These are phyloP conservation scores for Carduelis carduelis DNA, from an alignment of 2,797 vertebrate genomes.

Conservation along the genomic window DNA sequence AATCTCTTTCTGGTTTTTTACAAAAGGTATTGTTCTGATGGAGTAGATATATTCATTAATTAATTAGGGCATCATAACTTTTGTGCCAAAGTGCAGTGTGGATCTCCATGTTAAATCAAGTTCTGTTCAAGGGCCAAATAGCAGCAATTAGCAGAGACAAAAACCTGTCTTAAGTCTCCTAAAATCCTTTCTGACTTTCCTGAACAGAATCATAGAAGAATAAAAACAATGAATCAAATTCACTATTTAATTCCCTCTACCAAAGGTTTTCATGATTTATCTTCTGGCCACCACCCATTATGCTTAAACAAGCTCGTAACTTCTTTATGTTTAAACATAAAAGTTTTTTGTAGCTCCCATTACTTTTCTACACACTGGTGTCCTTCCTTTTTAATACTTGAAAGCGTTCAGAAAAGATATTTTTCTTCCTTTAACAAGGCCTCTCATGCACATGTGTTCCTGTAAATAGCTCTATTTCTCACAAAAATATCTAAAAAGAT, in stretches of 20 bases:
- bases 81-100: neutral
- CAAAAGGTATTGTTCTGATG: neutral
- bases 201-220: neutral
- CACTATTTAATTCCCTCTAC: neutral
- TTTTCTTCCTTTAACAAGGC: neutral
- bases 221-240: neutral
- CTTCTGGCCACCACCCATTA: conserved; percentile 8
- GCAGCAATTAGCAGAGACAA: neutral
- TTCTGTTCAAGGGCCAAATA: neutral
- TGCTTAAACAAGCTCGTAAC: conserved; percentile 18
- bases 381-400: neutral
- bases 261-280: neutral
- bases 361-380: neutral
- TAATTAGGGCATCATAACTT: neutral
- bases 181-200: neutral
- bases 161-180: neutral
- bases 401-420: neutral
- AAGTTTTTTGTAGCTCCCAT: conserved; percentile 10
- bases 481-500: neutral
- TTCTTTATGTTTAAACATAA: conserved; percentile 29
- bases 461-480: neutral
- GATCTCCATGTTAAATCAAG: neutral
- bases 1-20: neutral
- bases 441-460: neutral
- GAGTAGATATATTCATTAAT: neutral